Evolutionary conservation across 1,140 invertebrate genomes (phyloP), one percentile per base, ranked within the genome.

Genomic region (Drosophila pachea): DNA sequence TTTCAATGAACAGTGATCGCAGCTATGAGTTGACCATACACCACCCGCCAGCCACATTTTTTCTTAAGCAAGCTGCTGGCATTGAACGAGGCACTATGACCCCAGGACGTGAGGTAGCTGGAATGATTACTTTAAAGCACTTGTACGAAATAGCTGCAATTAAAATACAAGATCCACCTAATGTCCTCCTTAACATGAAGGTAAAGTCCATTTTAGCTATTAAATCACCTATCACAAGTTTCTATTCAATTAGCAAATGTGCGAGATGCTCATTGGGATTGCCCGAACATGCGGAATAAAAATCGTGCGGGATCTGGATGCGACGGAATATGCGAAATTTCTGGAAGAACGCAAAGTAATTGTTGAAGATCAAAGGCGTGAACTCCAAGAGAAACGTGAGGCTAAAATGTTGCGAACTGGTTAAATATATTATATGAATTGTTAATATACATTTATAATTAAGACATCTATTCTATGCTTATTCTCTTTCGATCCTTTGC

Each of bases 61-160:
- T 96, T 78, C 89, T 99, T 3, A 97, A 96, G 89, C 96, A 98
- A 91, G 98, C 98, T 12, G 97, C 98, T 56, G 98, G 98, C 4
- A 93, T 97, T 48, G 91, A 93, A 74, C 92, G 94, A 90, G 97
- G 94, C 52, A 93, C 95, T 29, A 96, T 97, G 94, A 89, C 93
- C 72, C 92, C 92, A 79, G 92, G 95, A 93, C 92, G 90, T 73
- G 97, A 99, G 91, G 90, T 94, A 12, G 92, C 93, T 81, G 98
- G 98, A 0, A 98, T 95, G 91, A 92, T 99, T 52, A 97, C 97
- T 2, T 84, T 98, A 0, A 99, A 99, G 90, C 98, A 99, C 91
- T 90, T 99, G 33, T 99, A 99, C 91, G 98, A 99, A 93, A 99
- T 99, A 86, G 98, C 98, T 0, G 93, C 94, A 90, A 96, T 99